Evolutionary conservation across 2,113 vertebrate genomes (phyloP).

Genomic region (Ptyas mucosa): DNA sequence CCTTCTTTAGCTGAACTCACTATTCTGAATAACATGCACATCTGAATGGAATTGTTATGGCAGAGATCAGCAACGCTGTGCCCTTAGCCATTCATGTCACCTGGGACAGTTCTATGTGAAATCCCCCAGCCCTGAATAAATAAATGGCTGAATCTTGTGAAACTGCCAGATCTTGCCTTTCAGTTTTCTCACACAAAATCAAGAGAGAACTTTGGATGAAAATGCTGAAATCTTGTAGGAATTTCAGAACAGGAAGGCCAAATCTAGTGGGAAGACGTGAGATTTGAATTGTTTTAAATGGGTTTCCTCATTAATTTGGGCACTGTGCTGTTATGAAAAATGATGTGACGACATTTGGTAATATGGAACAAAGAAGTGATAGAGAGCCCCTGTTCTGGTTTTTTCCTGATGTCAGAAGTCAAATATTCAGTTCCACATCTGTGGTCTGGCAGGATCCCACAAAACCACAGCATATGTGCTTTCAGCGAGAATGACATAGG

Average conservation of each 20-base stretch:
- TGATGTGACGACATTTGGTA: background rate
- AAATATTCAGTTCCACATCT: background rate
- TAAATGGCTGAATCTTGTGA: background rate
- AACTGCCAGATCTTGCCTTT: background rate
- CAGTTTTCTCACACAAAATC: background rate
- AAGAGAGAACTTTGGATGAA: background rate
- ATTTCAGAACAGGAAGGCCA: background rate
- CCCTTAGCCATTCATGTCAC: background rate
- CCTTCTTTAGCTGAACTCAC: background rate
- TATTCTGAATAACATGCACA: background rate
- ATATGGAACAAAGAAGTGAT: background rate
- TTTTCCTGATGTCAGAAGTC: background rate
- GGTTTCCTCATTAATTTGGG: background rate
- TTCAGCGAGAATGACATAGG: background rate
- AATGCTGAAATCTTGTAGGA: background rate
- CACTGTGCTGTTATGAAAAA: background rate
- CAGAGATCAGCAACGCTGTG: background rate
- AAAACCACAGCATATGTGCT: background rate
- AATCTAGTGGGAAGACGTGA: background rate
- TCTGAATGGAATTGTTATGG: background rate
- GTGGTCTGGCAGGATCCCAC: background rate
- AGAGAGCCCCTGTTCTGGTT: background rate
- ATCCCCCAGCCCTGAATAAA: background rate
- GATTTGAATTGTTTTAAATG: background rate
- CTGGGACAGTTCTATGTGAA: background rate